Evolutionary conservation across 1,140 invertebrate genomes (phyloP).

Genomic region (Saccostrea cuccullata): DNA sequence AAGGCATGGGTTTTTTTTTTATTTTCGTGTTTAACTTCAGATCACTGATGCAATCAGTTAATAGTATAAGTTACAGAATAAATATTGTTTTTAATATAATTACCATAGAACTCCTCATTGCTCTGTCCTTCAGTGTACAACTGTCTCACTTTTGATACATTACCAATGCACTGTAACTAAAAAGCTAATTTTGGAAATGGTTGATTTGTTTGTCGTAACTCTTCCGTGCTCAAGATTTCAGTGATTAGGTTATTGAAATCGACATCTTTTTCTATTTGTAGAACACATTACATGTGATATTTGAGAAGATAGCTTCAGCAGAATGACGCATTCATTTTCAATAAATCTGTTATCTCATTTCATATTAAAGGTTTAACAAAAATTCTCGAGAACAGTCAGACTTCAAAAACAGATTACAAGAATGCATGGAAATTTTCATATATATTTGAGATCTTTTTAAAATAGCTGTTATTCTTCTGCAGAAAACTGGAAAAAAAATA

Average conservation of each 20-base stretch:
- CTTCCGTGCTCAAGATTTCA: neutral
- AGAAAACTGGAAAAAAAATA: too few relatives aligned
- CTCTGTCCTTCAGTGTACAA: neutral
- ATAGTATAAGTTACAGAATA: neutral
- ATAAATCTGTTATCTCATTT: too few relatives aligned
- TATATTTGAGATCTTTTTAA: too few relatives aligned
- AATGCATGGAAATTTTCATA: too few relatives aligned
- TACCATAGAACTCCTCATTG: too few relatives aligned
- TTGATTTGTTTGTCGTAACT: neutral
- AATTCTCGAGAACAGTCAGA: too few relatives aligned
- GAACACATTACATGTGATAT: neutral
- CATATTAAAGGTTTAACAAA: too few relatives aligned
- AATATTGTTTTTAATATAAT: neutral
- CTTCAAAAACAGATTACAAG: too few relatives aligned
- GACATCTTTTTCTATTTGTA: neutral
- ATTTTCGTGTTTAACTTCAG: neutral
- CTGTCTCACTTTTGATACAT: neutral
- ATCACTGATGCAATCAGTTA: neutral
- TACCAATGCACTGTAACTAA: neutral
- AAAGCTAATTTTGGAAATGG: neutral
- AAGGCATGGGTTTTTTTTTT: too few relatives aligned
- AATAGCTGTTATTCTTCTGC: too few relatives aligned
- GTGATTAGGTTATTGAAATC: neutral
- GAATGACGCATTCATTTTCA: neutral
- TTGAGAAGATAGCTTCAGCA: neutral